Evolutionary conservation across 1,140 invertebrate genomes (phyloP).

Genomic region (Dermatophagoides farinae): DNA sequence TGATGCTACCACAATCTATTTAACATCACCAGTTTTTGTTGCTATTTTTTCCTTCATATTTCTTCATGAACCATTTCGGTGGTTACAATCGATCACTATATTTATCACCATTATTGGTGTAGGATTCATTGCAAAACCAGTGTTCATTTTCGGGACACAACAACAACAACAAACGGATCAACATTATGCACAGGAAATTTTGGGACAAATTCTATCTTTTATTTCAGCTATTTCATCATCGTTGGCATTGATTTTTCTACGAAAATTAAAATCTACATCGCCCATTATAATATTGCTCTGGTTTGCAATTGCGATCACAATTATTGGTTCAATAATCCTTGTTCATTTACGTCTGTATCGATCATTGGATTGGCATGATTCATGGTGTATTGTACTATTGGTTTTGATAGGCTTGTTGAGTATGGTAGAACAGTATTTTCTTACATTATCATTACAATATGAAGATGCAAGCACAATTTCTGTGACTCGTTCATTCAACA

Average conservation of each 20-base stretch:
- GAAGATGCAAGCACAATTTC: conserved; percentile 72
- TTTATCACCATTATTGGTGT: conserved; percentile 30
- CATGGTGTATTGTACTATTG: conserved; percentile 30
- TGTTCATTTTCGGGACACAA: conserved; percentile 19
- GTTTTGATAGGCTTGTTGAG: conserved; percentile 58
- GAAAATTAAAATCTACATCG: conserved; percentile 61
- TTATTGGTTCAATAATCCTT: conserved; percentile 23
- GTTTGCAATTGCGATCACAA: not conserved
- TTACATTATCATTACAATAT: conserved; percentile 60
- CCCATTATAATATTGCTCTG: conserved; percentile 66
- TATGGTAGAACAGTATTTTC: conserved; percentile 60
- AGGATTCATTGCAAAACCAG: conserved; percentile 30
- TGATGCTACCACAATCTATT: conserved; percentile 36
- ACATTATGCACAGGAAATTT: not conserved
- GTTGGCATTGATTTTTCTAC: conserved; percentile 46
- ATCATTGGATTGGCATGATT: conserved; percentile 49
- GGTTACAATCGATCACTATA: conserved; percentile 30
- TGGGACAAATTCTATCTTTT: conserved; percentile 2
- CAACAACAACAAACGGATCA: not conserved
- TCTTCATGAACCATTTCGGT: conserved; percentile 32
- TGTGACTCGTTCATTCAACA: conserved; percentile 63
- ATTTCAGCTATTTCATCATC: conserved; percentile 27
- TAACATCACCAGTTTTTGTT: conserved; percentile 35
- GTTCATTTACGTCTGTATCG: conserved; percentile 48
- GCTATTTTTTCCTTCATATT: conserved; percentile 32